A percentile compares a stretch with the other conserved stretches of the same genome.
These are phyloP conservation scores for Melitaea athalia DNA, from an alignment of 2,888 invertebrate species.

Conservation along the genomic window DNA sequence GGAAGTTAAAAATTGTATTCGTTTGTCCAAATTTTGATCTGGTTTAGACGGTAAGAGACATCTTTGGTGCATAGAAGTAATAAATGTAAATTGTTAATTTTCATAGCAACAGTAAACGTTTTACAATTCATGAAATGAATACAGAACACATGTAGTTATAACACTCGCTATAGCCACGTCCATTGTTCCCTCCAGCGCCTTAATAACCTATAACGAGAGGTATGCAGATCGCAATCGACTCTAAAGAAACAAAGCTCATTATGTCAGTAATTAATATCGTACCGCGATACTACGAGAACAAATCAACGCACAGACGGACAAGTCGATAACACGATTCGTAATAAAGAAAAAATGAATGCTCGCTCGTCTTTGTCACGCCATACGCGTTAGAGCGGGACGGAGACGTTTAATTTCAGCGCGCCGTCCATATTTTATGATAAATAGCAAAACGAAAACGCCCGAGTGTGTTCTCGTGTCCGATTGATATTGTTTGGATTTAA, in stretches of 20 bases:
- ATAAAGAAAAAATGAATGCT: conserved; percentile 55
- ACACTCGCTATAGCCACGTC: conserved; percentile 22
- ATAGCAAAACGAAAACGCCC: conserved; percentile 64
- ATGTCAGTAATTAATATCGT: conserved; percentile 73
- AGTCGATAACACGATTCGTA: conserved; percentile 65
- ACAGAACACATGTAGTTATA: not conserved
- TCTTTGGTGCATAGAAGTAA: too few species aligned
- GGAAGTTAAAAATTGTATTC: too few species aligned
- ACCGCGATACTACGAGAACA: conserved; percentile 66
- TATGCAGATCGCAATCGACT: conserved; percentile 52
- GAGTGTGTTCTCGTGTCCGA: conserved; percentile 74
- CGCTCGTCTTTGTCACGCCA: conserved; percentile 49
- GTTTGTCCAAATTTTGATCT: too few species aligned
- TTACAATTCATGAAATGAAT: not conserved
- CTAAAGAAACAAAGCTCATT: conserved; percentile 69
- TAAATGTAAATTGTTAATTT: too few species aligned
- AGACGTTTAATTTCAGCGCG: conserved; percentile 60
- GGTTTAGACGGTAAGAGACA: too few species aligned
- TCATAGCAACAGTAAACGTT: not conserved
- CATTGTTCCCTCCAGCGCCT: conserved; percentile 1
- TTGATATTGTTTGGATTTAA: conserved; percentile 74
- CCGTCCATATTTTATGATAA: conserved; percentile 73
- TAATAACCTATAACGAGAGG: conserved; percentile 22
- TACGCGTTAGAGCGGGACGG: conserved; percentile 49
- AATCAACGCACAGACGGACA: conserved; percentile 68